These are phyloP conservation scores for Drosophila prolongata DNA, from an alignment of 2,888 invertebrate species.

Conservation along the genomic window DNA sequence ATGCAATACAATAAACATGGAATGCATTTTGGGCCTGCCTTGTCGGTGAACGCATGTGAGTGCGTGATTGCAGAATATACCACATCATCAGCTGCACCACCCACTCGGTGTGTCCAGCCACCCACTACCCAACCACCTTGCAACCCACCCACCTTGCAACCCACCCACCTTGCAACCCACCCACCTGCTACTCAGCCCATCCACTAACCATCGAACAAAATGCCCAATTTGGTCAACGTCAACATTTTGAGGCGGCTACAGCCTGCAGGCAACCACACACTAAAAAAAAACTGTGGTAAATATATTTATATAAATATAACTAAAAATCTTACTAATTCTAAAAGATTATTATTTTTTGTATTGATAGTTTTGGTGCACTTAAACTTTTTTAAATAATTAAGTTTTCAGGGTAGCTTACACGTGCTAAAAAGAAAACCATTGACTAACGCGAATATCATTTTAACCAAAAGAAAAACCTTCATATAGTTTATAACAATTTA, in stretches of 20 bases:
- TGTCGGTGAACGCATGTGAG: constrained; percentile 13
- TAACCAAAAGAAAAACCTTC: too few species aligned
- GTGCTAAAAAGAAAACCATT: too few species aligned
- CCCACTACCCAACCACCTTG: neutral
- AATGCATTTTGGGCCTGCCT: constrained; percentile 43
- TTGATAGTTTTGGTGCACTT: too few species aligned
- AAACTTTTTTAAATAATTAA: too few species aligned
- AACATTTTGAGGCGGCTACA: constrained; percentile 15
- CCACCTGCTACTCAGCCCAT: constrained; percentile 7
- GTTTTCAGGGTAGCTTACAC: too few species aligned
- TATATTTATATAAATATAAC: neutral
- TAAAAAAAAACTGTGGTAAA: neutral
- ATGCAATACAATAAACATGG: constrained; percentile 63
- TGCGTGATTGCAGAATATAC: constrained; percentile 59
- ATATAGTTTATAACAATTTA: too few species aligned
- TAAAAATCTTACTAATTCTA: too few species aligned
- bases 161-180: neutral
- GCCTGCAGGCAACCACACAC: constrained; percentile 3
- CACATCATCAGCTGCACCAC: constrained; percentile 15
- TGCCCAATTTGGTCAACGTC: constrained; percentile 62
- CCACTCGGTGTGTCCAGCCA: neutral
- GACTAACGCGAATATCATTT: too few species aligned
- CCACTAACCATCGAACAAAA: constrained; percentile 49
- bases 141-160: too few species aligned
- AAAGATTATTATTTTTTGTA: too few species aligned